Percentiles rank a stretch among this genome's conserved stretches.
Conservation (phyloP, 64 coral and sea anemone species). For the Dendrophyllia cribrosa region DNA sequence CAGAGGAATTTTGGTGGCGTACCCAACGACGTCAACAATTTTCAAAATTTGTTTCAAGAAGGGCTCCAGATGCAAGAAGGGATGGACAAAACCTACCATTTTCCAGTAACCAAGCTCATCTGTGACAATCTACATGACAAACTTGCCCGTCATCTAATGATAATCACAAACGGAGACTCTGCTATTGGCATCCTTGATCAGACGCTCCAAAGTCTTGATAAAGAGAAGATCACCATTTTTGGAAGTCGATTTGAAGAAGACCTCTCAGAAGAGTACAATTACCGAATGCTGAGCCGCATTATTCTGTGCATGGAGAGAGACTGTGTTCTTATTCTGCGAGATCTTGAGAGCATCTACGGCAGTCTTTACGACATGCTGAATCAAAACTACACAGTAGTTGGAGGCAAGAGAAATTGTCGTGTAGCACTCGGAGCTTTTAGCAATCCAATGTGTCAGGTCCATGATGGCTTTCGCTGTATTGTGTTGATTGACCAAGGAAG, state of each 20-base stretch:
- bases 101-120: conserved; percentile 82
- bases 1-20: conserved; percentile 95
- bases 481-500: conserved; percentile 91
- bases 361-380: conserved; percentile 99
- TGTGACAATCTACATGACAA: conserved; percentile 85
- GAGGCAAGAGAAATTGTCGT: conserved; percentile 91
- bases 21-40: conserved; percentile 34
- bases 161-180: conserved; percentile 94
- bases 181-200: conserved; percentile 94
- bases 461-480: conserved; percentile 95
- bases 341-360: conserved; percentile 94
- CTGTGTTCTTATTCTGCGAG: conserved; percentile 88
- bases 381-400: conserved; percentile 97
- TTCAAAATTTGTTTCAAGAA: conserved; percentile 57
- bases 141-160: conserved; percentile 91
- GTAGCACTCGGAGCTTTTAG: conserved; percentile 92
- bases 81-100: conserved; percentile 34
- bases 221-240: conserved; percentile 95
- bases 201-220: conserved; percentile 63
- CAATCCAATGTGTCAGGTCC: conserved; percentile 97
- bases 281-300: conserved; percentile 87
- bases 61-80: conserved; percentile 10
- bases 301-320: conserved; percentile 96
- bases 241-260: conserved; percentile 98
- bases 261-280: conserved; percentile 97